Base-by-base conservation (phyloP, 1,140 invertebrate genomes). In the Papilio glaucus region DNA sequence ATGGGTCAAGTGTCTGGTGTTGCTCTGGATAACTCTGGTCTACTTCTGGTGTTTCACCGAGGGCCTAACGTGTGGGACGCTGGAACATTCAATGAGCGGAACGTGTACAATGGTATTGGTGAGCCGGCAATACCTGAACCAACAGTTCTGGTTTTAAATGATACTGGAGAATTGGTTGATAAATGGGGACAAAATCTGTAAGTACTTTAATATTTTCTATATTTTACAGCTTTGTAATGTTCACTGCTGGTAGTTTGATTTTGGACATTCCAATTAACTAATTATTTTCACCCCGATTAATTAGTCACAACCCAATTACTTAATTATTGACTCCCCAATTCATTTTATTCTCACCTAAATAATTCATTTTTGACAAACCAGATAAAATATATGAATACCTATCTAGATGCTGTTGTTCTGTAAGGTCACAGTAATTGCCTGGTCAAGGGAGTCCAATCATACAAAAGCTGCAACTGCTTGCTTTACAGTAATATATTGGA, bases 31-130 rank as follows among this genome's bases (percentile, higher is more conserved):
- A 93, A 92, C 2, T 78, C 93, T 67, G 97, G 97, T 12, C 95
- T 96, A 78, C 91, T 98, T 18, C 95, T 96, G 37, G 94, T 99
- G 18, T 98, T 99, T 84, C 98, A 99, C 89, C 94, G 98, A 81
- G 97, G 95, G 4, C 87, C 95, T 69, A 94, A 96, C 76, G 85
- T 95, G 2, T 99, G 98, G 98, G 93, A 93, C 77, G 83, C 75
- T 10, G 87, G 84, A 8, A 96, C 97, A 21, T 98, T 98, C 84
- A 91, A 95, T 70, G 74, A 78, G 0, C 80, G 90, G 4, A 95
- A 97, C 87, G 88, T 94, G 0, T 97, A 94, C 85, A 93, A 93
- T 72, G 84, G 95, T 72, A 90, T 86, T 26, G 93, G 94, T 15
- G 86, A 94, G 38, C 95, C 95, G 4, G 95, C 98, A 0, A 98